These are phyloP conservation scores for Belonocnema kinseyi DNA, from an alignment of 1,140 invertebrate species.

Conservation along the genomic window DNA sequence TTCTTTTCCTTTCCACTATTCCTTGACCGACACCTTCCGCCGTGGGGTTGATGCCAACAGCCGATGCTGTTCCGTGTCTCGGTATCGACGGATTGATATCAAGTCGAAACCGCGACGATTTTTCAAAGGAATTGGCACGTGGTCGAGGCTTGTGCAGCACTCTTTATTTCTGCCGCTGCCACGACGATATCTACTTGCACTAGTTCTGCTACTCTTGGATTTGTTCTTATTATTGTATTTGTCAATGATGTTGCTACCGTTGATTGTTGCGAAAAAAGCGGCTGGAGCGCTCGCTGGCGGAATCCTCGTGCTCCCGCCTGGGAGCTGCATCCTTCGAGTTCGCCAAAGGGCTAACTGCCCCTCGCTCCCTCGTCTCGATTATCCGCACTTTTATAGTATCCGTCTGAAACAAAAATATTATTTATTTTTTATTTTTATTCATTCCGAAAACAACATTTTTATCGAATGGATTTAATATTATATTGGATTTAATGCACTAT, in stretches of 20 bases:
- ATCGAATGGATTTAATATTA: background rate
- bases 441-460: background rate
- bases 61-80: slow-evolving; percentile 65
- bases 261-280: slow-evolving; percentile 62
- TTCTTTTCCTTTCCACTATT: slow-evolving; percentile 67
- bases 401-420: slow-evolving; percentile 58
- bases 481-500: too few species aligned
- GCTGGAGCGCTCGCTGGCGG: slow-evolving; percentile 67
- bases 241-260: slow-evolving; percentile 60
- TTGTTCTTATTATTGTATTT: slow-evolving; percentile 52
- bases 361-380: slow-evolving; percentile 73
- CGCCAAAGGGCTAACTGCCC: slow-evolving; percentile 75
- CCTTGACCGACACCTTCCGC: slow-evolving; percentile 68
- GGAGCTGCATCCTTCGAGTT: slow-evolving; percentile 76
- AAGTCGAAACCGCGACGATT: slow-evolving; percentile 59
- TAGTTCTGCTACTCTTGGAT: slow-evolving; percentile 57
- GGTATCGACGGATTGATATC: slow-evolving; percentile 62
- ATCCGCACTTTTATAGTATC: slow-evolving; percentile 52
- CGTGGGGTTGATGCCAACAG: slow-evolving; percentile 69
- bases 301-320: slow-evolving; percentile 74
- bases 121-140: slow-evolving; percentile 60
- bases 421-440: background rate
- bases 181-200: slow-evolving; percentile 49
- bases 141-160: slow-evolving; percentile 57
- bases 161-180: slow-evolving; percentile 54